Conservation (phyloP, 2,113 vertebrate genomes). For the Morone chrysops region DNA sequence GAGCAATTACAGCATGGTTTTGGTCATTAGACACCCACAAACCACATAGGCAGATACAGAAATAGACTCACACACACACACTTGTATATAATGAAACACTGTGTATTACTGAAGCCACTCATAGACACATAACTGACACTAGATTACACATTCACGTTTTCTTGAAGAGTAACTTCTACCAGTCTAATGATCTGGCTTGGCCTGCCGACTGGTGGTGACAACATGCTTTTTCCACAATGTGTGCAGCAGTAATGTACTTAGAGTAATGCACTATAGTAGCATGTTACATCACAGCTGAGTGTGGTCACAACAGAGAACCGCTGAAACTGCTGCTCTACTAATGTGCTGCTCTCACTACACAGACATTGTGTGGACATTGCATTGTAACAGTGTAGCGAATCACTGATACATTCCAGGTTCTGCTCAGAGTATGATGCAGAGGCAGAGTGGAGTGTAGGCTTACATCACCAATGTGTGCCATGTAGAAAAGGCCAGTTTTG, state of each 20-base stretch:
- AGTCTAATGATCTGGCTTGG: background rate
- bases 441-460: too few species aligned
- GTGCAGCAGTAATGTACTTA: background rate
- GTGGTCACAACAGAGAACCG: too few species aligned
- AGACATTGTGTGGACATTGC: too few species aligned
- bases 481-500: too few species aligned
- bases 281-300: background rate
- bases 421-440: too few species aligned
- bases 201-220: background rate
- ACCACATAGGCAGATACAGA: slow-evolving; percentile 33
- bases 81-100: background rate
- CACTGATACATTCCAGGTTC: too few species aligned
- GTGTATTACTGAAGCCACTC: background rate
- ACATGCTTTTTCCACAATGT: background rate
- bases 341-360: too few species aligned
- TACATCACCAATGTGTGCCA: too few species aligned
- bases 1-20: slow-evolving; percentile 66
- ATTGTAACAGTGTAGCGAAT: too few species aligned
- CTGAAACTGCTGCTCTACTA: too few species aligned
- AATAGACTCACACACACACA: slow-evolving; percentile 18
- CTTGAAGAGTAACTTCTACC: background rate
- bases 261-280: too few species aligned
- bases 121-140: background rate
- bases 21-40: slow-evolving; percentile 51
- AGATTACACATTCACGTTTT: background rate